Conservation (phyloP, 2,113 vertebrate species). For the Brachyistius frenatus region DNA sequence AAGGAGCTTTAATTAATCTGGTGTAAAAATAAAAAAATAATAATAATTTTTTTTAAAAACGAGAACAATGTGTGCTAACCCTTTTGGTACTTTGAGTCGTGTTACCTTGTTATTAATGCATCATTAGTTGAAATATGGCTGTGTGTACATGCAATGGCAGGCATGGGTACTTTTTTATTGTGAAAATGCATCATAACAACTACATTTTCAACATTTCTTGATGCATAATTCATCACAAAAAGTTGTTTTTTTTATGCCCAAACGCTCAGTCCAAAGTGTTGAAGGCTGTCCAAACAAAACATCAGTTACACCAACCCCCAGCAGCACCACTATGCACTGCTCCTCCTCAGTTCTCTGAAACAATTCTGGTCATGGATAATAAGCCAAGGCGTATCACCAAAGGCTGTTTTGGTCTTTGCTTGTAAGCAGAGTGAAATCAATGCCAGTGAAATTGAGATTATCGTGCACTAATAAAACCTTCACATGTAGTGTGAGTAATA, state of each 20-base stretch:
- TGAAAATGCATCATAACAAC: too few species aligned
- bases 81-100: not conserved
- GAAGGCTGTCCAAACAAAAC: slow-evolving; percentile 55
- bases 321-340: slow-evolving; percentile 13
- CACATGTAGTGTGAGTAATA: not conserved
- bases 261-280: slow-evolving; percentile 4
- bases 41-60: too few species aligned
- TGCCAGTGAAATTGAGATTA: slow-evolving; percentile 27
- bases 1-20: slow-evolving; percentile 45
- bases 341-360: slow-evolving; percentile 35
- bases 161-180: too few species aligned
- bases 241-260: too few species aligned
- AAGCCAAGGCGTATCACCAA: slow-evolving; percentile 14
- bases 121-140: not conserved
- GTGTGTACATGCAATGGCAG: too few species aligned
- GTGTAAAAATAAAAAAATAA: not conserved
- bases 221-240: too few species aligned
- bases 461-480: not conserved
- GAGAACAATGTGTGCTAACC: slow-evolving; percentile 9
- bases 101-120: slow-evolving; percentile 12
- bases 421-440: slow-evolving; percentile 27
- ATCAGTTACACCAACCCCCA: slow-evolving; percentile 30
- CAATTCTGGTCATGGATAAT: slow-evolving; percentile 36
- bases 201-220: too few species aligned
- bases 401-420: slow-evolving; percentile 16